Base-by-base conservation (phyloP, 1,140 invertebrate genomes). In the Bombus soroeensis region DNA sequence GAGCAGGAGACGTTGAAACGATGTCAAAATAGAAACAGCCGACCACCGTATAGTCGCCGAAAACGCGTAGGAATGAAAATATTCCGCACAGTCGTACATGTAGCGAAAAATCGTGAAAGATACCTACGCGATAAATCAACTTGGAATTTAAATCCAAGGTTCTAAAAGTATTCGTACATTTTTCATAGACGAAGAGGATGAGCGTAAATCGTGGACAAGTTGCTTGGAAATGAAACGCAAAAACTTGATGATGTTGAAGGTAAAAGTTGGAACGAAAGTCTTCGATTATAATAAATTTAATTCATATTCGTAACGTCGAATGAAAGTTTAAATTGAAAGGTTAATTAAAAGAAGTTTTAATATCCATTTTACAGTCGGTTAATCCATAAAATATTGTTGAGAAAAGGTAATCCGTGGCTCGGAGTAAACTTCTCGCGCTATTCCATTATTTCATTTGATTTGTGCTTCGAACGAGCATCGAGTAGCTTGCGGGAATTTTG, bases 371-470 rank as follows among this genome's bases (percentile, higher is more conserved):
- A 53, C 47, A 22, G 1, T 53, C 75, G 41, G 15, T 47, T 81
- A 81, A 72, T 81, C 53, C 39, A 15, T n/a, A 25, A 32, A 53
- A 57, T 43, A 73, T 47, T 53, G 37, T 53, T 62, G n/a, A 4
- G 53, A 18, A 43, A 73, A 64, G n/a, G 53, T 82, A 74, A 73
- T 59, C 28, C 37, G n/a, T 43, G 43, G n/a, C 37, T 37, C 12
- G n/a, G 3, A 22, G 53, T 64, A 74, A 82, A 82, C 53, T 82
- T 64, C 22, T 22, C 32, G 13, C 9, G 1, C 70, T 47, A 18
- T 74, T 82, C 57, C 47, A 47, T 82, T 82, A 74, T 82, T 82
- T 71, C 70, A 59, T 25, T 82, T 74, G 80, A 82, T 74, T 82
- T 74, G 80, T 34, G 53, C 59, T 64, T 43, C 39, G 18, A 81